Evolutionary conservation across 2,888 invertebrate species (phyloP).

Genomic region (Hoplodrina blanda): DNA sequence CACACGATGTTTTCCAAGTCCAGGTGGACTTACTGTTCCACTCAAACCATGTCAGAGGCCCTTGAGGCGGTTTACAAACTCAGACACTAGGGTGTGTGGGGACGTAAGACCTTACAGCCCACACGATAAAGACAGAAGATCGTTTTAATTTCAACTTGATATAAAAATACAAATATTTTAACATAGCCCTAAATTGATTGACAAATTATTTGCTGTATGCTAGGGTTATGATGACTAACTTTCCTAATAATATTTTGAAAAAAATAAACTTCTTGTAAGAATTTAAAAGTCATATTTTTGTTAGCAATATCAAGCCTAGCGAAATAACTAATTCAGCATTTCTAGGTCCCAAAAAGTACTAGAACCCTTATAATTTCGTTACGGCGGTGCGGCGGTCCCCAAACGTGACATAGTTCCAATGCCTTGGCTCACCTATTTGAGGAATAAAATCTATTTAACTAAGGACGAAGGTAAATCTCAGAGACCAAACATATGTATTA

Average conservation of each 20-base stretch:
- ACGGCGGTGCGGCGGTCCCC: constrained; percentile 6
- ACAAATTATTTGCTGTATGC: too few relatives aligned
- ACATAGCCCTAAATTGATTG: too few relatives aligned
- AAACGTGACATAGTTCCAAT: constrained; percentile 16
- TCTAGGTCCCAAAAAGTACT: constrained; percentile 18
- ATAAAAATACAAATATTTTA: too few relatives aligned
- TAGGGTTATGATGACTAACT: background rate
- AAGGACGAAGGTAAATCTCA: constrained; percentile 10
- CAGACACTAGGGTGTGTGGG: too few relatives aligned
- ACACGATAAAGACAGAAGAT: too few relatives aligned
- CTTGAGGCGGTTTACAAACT: too few relatives aligned
- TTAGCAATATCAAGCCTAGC: constrained; percentile 5
- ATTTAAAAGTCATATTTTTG: background rate
- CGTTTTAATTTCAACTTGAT: too few relatives aligned
- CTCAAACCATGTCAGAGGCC: too few relatives aligned
- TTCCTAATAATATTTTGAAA: background rate
- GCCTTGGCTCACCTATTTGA: constrained; percentile 14
- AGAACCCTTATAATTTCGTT: constrained; percentile 46
- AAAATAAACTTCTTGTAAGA: background rate
- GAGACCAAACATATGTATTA: background rate
- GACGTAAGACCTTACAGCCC: too few relatives aligned
- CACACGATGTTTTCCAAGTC: too few relatives aligned
- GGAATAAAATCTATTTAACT: constrained; percentile 30
- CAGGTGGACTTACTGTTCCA: too few relatives aligned
- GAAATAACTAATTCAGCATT: constrained; percentile 41